A percentile compares a stretch with the other conserved stretches of the same genome.
Conservation (phyloP, 30 jellyfish, hydroid and myxozoan species). For the Rhopilema esculentum region DNA sequence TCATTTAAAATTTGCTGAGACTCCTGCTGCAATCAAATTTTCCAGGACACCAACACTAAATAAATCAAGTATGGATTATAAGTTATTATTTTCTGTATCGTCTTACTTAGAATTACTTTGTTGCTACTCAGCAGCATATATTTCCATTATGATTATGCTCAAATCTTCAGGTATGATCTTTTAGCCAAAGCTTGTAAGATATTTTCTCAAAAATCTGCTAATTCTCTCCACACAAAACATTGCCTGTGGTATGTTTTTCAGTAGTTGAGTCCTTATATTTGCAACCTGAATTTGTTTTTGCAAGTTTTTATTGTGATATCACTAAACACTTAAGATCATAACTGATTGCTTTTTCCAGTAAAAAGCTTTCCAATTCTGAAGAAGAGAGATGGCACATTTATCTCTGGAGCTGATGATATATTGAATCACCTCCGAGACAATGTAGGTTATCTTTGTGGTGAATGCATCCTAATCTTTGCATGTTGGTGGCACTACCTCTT, state of each 20-base stretch:
- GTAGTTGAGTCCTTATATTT: too few relatives aligned
- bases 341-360: conserved; percentile 23
- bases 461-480: neutral
- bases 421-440: neutral
- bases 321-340: neutral
- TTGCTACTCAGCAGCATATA: too few relatives aligned
- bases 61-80: conserved; percentile 25
- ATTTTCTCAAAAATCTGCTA: too few relatives aligned
- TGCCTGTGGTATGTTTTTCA: too few relatives aligned
- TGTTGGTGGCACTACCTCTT: too few relatives aligned
- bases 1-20: conserved; percentile 62
- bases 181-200: too few relatives aligned
- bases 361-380: conserved; percentile 59
- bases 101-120: neutral
- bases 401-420: conserved; percentile 36
- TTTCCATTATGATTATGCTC: too few relatives aligned
- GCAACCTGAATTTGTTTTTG: neutral
- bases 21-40: conserved; percentile 36
- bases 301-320: too few relatives aligned
- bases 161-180: too few relatives aligned
- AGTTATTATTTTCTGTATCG: neutral
- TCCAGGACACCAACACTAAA: conserved; percentile 49
- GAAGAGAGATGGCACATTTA: conserved; percentile 35
- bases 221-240: too few relatives aligned
- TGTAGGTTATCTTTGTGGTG: conserved; percentile 14